These are phyloP conservation scores for Gonioctena quinquepunctata DNA, from an alignment of 1,140 invertebrate species.

Conservation along the genomic window DNA sequence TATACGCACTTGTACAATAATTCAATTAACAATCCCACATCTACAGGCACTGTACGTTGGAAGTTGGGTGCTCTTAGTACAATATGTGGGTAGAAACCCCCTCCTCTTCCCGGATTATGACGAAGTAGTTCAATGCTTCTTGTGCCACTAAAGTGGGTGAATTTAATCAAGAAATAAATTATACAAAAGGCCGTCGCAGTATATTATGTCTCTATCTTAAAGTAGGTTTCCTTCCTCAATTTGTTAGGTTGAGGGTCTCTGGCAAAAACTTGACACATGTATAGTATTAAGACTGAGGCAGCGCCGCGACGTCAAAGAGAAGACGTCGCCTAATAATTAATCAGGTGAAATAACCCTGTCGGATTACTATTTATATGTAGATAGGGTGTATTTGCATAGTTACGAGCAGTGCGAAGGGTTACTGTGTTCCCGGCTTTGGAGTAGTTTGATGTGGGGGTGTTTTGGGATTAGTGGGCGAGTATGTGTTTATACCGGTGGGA, in stretches of 20 bases:
- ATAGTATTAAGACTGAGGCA: conserved; percentile 25
- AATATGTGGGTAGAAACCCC: neutral
- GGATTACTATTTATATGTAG: conserved; percentile 12
- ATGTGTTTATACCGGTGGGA: too few relatives aligned
- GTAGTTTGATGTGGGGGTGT: neutral
- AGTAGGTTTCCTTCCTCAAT: conserved; percentile 24
- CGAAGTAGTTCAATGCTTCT: neutral
- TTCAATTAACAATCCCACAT: too few relatives aligned
- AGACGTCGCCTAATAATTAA: conserved; percentile 27
- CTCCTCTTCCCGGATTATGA: neutral
- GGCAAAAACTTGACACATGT: conserved; percentile 30
- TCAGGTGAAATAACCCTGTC: conserved; percentile 22
- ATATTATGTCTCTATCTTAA: conserved; percentile 15
- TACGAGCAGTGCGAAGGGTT: neutral
- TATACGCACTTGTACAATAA: too few relatives aligned
- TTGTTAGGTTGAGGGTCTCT: conserved; percentile 17
- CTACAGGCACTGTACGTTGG: neutral
- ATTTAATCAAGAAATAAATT: conserved; percentile 13
- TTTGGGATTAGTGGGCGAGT: too few relatives aligned
- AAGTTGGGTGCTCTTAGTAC: neutral
- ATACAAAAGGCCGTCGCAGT: neutral
- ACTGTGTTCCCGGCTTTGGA: neutral
- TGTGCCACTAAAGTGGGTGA: neutral
- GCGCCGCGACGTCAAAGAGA: conserved; percentile 25
- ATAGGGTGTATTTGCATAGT: conserved; percentile 11